These are phyloP conservation scores for Scaptomyza parva DNA, from an alignment of 2,888 invertebrate genomes.

Conservation along the genomic window DNA sequence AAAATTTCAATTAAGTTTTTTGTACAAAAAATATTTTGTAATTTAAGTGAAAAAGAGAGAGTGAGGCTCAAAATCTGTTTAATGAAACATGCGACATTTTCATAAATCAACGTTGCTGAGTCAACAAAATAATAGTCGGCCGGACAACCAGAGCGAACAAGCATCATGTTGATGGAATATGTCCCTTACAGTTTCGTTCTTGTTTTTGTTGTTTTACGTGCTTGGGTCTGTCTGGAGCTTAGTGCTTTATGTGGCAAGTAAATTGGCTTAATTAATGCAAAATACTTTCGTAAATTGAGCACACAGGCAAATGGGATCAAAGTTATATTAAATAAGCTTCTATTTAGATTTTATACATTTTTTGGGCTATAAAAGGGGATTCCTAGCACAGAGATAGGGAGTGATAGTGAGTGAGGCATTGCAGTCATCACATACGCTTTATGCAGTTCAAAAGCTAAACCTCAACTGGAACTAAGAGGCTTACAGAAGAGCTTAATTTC, in stretches of 20 bases:
- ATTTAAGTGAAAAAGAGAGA: conserved; percentile 14
- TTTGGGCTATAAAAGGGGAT: no score
- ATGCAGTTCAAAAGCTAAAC: conserved; percentile 8
- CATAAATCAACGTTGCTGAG: conserved; percentile 47
- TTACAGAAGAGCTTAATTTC: conserved; percentile 25
- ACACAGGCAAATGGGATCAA: conserved; percentile 55
- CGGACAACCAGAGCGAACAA: neutral
- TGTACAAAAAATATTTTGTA: conserved; percentile 17
- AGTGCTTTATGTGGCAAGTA: conserved; percentile 34
- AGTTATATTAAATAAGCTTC: conserved; percentile 56
- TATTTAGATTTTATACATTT: conserved; percentile 32
- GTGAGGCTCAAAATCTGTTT: conserved; percentile 46
- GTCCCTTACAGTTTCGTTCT: conserved; percentile 6
- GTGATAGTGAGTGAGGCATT: neutral
- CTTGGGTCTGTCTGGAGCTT: conserved; percentile 14
- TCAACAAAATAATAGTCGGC: conserved; percentile 13
- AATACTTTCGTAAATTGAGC: conserved; percentile 60
- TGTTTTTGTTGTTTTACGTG: neutral
- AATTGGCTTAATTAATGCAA: conserved; percentile 74
- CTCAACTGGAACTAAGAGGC: conserved; percentile 25
- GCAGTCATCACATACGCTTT: neutral
- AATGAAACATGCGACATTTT: conserved; percentile 53
- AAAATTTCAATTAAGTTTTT: conserved; percentile 57
- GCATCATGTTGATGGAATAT: neutral
- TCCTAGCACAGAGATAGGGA: conserved; percentile 9